Conservation (phyloP, 2,888 invertebrate genomes). For the Hirtodrosophila alboralis region DNA sequence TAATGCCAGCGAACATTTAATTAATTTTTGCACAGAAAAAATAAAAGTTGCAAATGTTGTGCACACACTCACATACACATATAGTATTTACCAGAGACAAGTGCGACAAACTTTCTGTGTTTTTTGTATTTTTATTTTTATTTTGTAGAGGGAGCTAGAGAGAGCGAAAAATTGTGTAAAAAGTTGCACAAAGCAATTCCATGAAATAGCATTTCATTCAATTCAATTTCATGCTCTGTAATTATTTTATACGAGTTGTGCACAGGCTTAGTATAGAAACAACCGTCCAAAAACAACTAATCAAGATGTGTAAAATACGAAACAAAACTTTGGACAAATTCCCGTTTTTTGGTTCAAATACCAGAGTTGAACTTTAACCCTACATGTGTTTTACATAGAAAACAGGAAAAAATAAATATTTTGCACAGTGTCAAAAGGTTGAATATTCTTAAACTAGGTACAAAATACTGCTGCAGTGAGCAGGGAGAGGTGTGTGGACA, state of each 20-base stretch:
- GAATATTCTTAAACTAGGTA: too few relatives aligned
- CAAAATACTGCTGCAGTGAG: too few relatives aligned
- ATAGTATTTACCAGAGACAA: too few relatives aligned
- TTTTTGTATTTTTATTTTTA: background rate
- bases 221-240: conserved; percentile 70
- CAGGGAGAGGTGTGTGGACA: too few relatives aligned
- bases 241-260: conserved; percentile 60
- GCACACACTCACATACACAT: conserved; percentile 12
- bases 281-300: conserved; percentile 45
- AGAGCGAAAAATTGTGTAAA: conserved; percentile 21
- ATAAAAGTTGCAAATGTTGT: conserved; percentile 29
- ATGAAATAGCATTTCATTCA: conserved; percentile 62
- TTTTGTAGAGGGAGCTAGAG: too few relatives aligned
- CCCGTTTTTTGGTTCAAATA: conserved; percentile 1
- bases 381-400: too few relatives aligned
- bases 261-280: conserved; percentile 4
- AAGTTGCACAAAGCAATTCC: conserved; percentile 52
- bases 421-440: too few relatives aligned
- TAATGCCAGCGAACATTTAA: conserved; percentile 61
- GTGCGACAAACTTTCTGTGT: conserved; percentile 24
- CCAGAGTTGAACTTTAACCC: too few relatives aligned
- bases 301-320: conserved; percentile 45
- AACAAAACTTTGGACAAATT: conserved; percentile 17
- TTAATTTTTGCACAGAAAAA: conserved; percentile 61
- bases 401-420: too few relatives aligned